phyloP scores from a whole-genome alignment of 2,888 invertebrate species.

The Protophormia terraenovae region DNA sequence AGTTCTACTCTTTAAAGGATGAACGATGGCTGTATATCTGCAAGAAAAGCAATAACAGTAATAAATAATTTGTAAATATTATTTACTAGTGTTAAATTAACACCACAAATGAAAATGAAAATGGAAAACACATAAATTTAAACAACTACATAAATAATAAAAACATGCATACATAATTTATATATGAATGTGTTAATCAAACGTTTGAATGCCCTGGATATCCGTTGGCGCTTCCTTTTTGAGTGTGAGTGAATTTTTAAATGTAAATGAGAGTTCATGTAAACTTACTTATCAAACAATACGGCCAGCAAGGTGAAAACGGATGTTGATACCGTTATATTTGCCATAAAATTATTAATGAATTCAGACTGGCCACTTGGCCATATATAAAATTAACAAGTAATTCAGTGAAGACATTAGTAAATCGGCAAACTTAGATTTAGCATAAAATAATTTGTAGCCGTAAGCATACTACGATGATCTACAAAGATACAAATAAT shows the following conservation, averaged over 20 bases:
- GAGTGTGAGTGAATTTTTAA: no score
- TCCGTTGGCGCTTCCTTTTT: background rate
- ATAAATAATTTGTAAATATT: no score
- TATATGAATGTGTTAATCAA: no score
- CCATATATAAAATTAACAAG: constrained; percentile 96
- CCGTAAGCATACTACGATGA: constrained; percentile 91
- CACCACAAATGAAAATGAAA: background rate
- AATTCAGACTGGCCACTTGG: constrained; percentile 93
- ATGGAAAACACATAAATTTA: constrained; percentile 4
- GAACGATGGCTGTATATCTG: constrained; percentile 95
- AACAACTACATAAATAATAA: constrained; percentile 6
- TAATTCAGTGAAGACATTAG: constrained; percentile 94
- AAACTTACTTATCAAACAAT: constrained; percentile 92
- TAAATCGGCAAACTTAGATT: constrained; percentile 93
- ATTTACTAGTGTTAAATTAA: background rate
- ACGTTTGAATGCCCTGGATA: background rate
- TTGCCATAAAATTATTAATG: constrained; percentile 94
- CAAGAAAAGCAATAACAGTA: no score
- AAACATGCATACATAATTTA: no score
- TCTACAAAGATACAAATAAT: constrained; percentile 82
- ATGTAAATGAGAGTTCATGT: background rate
- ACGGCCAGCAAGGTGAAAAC: constrained; percentile 97
- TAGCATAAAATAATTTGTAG: constrained; percentile 95
- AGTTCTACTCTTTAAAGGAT: constrained; percentile 93
- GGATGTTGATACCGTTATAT: constrained; percentile 94